Percentiles rank a stretch among this genome's conserved stretches.
Evolutionary conservation across 2,797 vertebrate species (phyloP).

Genomic region (Danio tinwini): DNA sequence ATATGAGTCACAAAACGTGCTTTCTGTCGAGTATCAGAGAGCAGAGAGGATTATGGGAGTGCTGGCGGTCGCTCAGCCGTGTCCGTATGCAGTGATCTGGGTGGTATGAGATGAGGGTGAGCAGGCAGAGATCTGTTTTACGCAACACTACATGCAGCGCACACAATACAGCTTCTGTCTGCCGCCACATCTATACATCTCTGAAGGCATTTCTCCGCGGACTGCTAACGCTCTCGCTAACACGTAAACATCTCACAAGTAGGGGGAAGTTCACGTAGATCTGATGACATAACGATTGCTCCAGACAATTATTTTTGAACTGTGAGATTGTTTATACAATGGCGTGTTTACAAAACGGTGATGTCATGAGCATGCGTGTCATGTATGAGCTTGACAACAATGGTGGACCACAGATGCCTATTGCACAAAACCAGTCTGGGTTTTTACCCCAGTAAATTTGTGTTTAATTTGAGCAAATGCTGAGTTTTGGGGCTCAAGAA

Average conservation of each 20-base stretch:
- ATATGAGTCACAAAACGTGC: neutral
- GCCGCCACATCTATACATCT: constrained; percentile 37
- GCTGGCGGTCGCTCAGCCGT: constrained; percentile 6
- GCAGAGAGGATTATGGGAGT: constrained; percentile 24
- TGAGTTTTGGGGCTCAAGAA: no score
- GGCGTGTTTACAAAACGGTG: no score
- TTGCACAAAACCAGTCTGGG: no score
- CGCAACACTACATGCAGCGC: constrained; percentile 8
- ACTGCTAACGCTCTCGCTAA: constrained; percentile 16
- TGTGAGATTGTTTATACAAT: no score
- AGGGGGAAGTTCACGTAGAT: neutral
- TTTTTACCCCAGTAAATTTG: no score
- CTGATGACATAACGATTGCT: neutral
- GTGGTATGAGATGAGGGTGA: constrained; percentile 4
- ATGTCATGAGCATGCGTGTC: no score
- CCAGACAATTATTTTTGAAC: neutral
- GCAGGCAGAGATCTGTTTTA: constrained; percentile 31
- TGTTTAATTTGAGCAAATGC: no score
- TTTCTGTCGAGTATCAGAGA: constrained; percentile 16
- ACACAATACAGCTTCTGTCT: constrained; percentile 45
- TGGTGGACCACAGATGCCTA: no score
- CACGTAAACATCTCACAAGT: constrained; percentile 10
- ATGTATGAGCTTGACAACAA: no score
- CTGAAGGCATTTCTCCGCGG: constrained; percentile 37
- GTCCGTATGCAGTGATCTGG: constrained; percentile 26